Evolutionary conservation across 2,113 vertebrate genomes (phyloP).

Genomic region (Pseudopipra pipra): DNA sequence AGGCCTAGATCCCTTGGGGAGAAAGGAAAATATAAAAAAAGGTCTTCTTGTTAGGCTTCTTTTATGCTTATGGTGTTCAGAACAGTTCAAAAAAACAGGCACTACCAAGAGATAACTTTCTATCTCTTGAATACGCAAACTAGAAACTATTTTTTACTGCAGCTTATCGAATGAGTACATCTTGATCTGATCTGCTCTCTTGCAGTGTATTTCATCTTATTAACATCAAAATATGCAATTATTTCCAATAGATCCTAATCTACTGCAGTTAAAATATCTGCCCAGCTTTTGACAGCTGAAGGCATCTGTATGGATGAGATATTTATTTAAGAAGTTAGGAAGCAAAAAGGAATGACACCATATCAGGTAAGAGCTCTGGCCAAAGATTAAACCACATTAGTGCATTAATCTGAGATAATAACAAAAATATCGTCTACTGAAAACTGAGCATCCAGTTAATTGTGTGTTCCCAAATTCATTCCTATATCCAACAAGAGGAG

Average conservation of each 20-base stretch:
- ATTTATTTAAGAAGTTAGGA: neutral
- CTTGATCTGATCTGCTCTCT: neutral
- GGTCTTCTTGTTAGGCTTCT: neutral
- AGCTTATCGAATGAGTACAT: neutral
- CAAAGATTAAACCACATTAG: neutral
- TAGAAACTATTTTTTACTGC: neutral
- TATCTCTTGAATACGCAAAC: neutral
- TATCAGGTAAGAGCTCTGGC: neutral
- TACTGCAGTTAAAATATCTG: neutral
- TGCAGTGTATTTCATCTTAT: neutral
- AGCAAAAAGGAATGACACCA: neutral
- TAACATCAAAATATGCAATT: neutral
- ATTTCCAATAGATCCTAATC: neutral
- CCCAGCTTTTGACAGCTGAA: neutral
- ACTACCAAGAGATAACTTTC: neutral
- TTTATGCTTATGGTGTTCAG: neutral
- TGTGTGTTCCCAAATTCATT: neutral
- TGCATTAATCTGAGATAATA: neutral
- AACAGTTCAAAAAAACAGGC: neutral
- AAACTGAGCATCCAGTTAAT: neutral
- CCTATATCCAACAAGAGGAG: neutral
- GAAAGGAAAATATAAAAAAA: neutral
- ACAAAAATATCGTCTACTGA: neutral
- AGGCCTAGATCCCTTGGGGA: neutral
- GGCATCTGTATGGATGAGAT: neutral